These are phyloP conservation scores for Cladopsammia gracilis DNA, from an alignment of 64 coral and sea anemone species.

Conservation along the genomic window DNA sequence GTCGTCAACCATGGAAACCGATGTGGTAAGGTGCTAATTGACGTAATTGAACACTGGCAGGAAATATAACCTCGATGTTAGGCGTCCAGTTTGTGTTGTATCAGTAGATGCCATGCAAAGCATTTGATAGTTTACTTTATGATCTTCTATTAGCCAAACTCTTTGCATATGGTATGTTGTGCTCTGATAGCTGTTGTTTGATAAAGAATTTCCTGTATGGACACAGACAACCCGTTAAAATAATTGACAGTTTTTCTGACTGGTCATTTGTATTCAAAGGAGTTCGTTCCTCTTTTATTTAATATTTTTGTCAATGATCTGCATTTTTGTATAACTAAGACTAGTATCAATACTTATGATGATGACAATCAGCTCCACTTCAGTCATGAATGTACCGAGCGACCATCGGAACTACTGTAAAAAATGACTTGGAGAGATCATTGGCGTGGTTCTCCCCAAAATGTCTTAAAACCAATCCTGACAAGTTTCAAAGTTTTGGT, in stretches of 20 bases:
- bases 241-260: conserved; percentile 9
- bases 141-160: conserved; percentile 8
- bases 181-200: background rate
- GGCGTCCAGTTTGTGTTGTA: background rate
- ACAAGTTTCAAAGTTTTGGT: conserved; percentile 70
- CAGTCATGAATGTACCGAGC: conserved; percentile 59
- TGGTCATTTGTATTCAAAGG: background rate
- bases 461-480: conserved; percentile 47
- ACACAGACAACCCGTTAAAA: background rate
- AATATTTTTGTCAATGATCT: conserved; percentile 10
- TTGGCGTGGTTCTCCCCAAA: conserved; percentile 11
- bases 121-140: background rate
- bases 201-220: background rate
- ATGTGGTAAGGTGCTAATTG: background rate
- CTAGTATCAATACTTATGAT: conserved; percentile 36
- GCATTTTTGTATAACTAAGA: conserved; percentile 25
- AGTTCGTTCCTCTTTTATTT: background rate
- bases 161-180: background rate
- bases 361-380: conserved; percentile 68
- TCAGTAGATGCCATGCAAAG: background rate
- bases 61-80: background rate
- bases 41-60: background rate
- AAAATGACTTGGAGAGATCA: conserved; percentile 41
- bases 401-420: conserved; percentile 45
- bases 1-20: background rate